phyloP scores from a whole-genome alignment of 2,113 vertebrate genomes.

The Chauna torquata region DNA sequence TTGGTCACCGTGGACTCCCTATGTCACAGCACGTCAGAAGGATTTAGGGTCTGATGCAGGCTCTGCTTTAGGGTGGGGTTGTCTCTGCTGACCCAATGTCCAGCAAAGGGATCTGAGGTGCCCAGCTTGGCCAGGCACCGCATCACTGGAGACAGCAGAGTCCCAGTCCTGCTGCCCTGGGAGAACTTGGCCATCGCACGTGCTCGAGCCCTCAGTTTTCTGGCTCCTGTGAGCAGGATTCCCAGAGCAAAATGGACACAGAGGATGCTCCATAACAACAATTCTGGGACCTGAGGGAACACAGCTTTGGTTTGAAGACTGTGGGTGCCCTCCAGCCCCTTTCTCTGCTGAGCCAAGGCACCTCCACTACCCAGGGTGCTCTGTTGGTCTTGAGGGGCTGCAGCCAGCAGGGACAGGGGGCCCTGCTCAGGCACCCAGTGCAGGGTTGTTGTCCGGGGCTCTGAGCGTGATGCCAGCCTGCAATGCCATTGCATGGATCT shows the following conservation, averaged over 20 bases:
- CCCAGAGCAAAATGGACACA: background rate
- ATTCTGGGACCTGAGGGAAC: too few relatives aligned
- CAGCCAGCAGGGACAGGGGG: background rate
- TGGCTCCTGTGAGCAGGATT: background rate
- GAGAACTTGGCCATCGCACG: too few relatives aligned
- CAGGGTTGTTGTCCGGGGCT: background rate
- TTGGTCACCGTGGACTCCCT: background rate
- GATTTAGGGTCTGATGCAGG: background rate
- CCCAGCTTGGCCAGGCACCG: background rate
- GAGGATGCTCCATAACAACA: background rate
- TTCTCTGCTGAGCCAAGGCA: background rate
- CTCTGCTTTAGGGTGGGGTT: background rate
- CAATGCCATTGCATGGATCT: rapidly evolving
- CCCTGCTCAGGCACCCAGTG: background rate
- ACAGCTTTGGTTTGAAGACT: background rate
- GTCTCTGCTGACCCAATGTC: background rate
- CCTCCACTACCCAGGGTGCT: background rate
- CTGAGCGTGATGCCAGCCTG: background rate
- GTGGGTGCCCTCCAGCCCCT: background rate
- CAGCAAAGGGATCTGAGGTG: background rate
- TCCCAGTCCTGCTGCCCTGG: background rate
- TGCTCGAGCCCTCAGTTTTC: background rate
- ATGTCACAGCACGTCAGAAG: background rate
- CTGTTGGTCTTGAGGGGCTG: background rate
- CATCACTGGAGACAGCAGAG: background rate